These are phyloP conservation scores for Chymomyza fuscimana DNA, from an alignment of 2,888 invertebrate species.

Conservation along the genomic window DNA sequence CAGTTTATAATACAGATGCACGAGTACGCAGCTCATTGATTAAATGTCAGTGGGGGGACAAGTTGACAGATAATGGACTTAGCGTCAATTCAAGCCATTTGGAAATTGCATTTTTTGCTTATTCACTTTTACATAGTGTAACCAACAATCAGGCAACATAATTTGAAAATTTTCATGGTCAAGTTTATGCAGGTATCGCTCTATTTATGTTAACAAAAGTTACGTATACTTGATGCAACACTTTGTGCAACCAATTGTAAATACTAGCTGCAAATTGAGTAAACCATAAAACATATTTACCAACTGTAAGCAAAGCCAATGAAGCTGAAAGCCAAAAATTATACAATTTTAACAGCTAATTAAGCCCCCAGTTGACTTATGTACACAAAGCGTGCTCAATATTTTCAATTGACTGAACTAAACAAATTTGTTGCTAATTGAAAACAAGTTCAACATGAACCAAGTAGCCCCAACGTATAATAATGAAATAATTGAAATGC, in stretches of 20 bases:
- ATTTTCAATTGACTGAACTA: conserved; percentile 1
- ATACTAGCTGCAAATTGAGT: neutral
- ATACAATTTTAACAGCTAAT: conserved; percentile 16
- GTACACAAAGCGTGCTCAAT: neutral
- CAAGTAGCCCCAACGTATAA: conserved; percentile 5
- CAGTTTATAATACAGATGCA: too few relatives aligned
- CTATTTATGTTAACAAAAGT: neutral
- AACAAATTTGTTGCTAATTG: conserved; percentile 40
- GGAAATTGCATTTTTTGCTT: neutral
- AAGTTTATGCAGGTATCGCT: neutral
- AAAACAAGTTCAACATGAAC: conserved; percentile 44
- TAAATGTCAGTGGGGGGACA: neutral
- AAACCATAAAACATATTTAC: neutral
- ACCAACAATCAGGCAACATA: neutral
- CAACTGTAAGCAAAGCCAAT: neutral
- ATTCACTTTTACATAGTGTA: too few relatives aligned
- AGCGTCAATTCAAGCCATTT: neutral
- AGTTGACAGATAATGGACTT: neutral
- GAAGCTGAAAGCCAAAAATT: neutral
- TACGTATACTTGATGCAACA: neutral
- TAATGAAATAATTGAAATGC: conserved; percentile 6
- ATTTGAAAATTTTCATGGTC: neutral
- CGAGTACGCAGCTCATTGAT: too few relatives aligned
- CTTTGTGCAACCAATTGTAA: neutral
- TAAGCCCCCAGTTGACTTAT: conserved; percentile 3